Base-by-base conservation (phyloP, 2,888 invertebrate genomes). In the Myopa tessellatipennis region DNA sequence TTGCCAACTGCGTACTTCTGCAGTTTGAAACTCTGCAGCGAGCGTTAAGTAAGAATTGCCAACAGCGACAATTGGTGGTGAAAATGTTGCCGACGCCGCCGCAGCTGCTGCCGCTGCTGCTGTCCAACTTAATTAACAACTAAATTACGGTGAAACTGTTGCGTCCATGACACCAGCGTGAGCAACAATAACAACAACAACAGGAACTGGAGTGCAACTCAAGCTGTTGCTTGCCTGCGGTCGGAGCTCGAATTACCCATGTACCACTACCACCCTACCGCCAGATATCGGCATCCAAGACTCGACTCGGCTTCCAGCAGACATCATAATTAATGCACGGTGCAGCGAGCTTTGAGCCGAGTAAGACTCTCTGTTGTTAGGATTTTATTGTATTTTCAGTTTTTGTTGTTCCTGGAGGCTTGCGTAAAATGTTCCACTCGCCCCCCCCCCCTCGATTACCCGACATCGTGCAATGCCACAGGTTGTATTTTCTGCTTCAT, bases 91-190 rank as follows among this genome's bases (percentile, higher is more conserved):
- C 45, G 45, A 6, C 6, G 45, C 45, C 45, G 26, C 26, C 26
- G 26, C 26, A 63, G 12, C 12, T 26, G 14, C 36, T 4, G 63
- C 36, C 1, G 63, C 36, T 36, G 38, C 67, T 14, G 38, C 40
- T 67, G 36, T 36, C 38, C 67, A 67, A 67, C 38, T 67, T 67
- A 67, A 67, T 67, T 34, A 67, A 67, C 67, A 67, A 67, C 67
- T 67, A 14, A 67, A 38, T 67, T 67, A 26, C 26, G 36, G 36
- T n/a, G 26, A 4, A 63, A 63, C 12, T 12, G 38, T 34, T 10
- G 50, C 50, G 14, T 50, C 14, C 50, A 14, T 50, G 50, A 50
- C 50, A 50, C 50, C 8, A 50, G 14, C 50, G 63, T 40, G 38
- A 12, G 16, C 36, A 34, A n/a, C 67, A 67, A 67, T 14, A 38